Conservation (phyloP, 2,113 vertebrate species). For the Suncus etruscus region DNA sequence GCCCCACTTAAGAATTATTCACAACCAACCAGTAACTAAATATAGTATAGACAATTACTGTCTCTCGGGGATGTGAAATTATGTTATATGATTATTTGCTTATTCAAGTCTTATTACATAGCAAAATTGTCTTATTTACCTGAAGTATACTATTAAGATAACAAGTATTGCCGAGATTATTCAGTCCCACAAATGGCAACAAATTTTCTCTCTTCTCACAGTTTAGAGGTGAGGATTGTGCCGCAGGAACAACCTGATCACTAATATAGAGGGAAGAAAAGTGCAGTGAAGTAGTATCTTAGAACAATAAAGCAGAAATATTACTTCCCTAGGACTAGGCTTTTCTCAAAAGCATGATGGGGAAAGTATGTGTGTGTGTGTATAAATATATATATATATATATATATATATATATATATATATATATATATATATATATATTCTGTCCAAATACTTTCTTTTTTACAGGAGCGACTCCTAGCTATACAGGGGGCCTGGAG, state of each 20-base stretch:
- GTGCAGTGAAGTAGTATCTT: not conserved
- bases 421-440: too few species aligned
- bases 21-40: conserved; percentile 44
- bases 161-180: conserved; percentile 98
- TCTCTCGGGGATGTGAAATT: conserved; percentile 40
- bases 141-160: conserved; percentile 98
- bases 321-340: conserved; percentile 23
- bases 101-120: conserved; percentile 56
- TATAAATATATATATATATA: too few species aligned
- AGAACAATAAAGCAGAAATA: conserved; percentile 37
- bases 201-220: conserved; percentile 92
- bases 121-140: conserved; percentile 86
- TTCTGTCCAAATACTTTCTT: too few species aligned
- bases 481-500: too few species aligned
- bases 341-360: conserved; percentile 3
- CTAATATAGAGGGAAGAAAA: conserved; percentile 74
- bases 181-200: conserved; percentile 96
- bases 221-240: conserved; percentile 87
- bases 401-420: too few species aligned
- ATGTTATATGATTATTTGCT: conserved; percentile 2
- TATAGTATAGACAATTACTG: not conserved
- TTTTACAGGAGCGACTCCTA: too few species aligned
- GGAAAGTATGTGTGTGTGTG: too few species aligned
- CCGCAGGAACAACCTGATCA: conserved; percentile 93
- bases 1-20: conserved; percentile 45